Evolutionary conservation across 30 jellyfish, hydroid and myxozoan species (phyloP).

Genomic region (Mastigias papua): DNA sequence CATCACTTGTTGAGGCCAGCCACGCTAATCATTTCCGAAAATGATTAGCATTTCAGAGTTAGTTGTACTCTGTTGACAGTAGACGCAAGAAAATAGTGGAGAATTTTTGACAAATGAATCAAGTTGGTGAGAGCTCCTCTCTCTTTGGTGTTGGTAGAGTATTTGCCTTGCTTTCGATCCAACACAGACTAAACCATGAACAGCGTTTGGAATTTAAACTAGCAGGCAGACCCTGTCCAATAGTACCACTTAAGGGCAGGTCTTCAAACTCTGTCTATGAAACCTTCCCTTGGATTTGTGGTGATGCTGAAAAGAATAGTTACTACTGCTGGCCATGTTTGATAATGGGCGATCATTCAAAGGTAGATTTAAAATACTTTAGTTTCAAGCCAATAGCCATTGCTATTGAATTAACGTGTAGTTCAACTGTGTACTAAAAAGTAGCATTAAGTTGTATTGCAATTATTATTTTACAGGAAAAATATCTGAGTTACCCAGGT

Average conservation of each 20-base stretch:
- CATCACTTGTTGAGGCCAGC: too few species aligned
- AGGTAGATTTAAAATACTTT: not conserved
- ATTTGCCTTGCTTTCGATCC: constrained; percentile 15
- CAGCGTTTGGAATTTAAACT: not conserved
- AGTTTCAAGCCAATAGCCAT: not conserved
- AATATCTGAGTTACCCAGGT: too few species aligned
- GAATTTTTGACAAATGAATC: not conserved
- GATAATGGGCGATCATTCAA: constrained; percentile 58
- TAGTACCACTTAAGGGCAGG: constrained; percentile 45
- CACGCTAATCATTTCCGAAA: too few species aligned
- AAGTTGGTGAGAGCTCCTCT: not conserved
- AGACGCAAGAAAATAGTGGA: not conserved
- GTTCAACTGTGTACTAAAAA: not conserved
- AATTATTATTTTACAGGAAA: too few species aligned
- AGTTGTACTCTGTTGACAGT: not conserved
- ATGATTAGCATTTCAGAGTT: not conserved
- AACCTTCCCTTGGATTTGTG: constrained; percentile 52
- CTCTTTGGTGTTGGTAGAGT: constrained; percentile 1
- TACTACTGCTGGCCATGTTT: constrained; percentile 72
- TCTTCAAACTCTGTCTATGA: constrained; percentile 46
- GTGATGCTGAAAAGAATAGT: constrained; percentile 38
- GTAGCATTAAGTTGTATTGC: not conserved
- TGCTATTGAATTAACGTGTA: not conserved
- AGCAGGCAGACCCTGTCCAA: constrained; percentile 65
- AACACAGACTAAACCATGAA: constrained; percentile 2